Conservation (phyloP, 1,140 invertebrate genomes). For the Ganaspis sp. region DNA sequence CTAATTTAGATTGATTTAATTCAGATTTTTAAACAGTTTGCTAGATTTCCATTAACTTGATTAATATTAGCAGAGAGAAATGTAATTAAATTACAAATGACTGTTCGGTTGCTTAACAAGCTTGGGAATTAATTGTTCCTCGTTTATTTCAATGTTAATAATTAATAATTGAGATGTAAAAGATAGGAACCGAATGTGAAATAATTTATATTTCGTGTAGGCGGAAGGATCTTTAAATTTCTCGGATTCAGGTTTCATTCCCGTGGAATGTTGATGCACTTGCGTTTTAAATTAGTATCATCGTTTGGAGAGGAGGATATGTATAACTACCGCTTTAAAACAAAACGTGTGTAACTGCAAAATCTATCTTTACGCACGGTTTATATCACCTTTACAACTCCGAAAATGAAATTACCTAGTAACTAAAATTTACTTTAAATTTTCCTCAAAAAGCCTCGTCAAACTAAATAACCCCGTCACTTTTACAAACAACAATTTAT, state of each 20-base stretch:
- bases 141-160: neutral
- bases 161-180: neutral
- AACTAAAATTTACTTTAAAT: neutral
- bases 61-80: too few relatives aligned
- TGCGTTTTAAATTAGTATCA: conserved; percentile 31
- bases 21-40: too few relatives aligned
- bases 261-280: conserved; percentile 20
- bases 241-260: conserved; percentile 30
- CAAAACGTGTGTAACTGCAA: conserved; percentile 22
- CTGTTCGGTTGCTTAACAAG: neutral
- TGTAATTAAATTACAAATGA: too few relatives aligned
- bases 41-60: too few relatives aligned
- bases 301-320: conserved; percentile 10
- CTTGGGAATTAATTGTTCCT: neutral
- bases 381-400: conserved; percentile 10
- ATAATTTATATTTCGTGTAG: conserved; percentile 12
- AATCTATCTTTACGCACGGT: conserved; percentile 16
- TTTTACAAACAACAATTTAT: too few relatives aligned
- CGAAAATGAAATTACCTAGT: neutral
- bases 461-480: neutral
- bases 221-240: conserved; percentile 27
- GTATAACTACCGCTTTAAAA: conserved; percentile 27
- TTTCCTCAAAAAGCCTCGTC: neutral
- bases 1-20: too few relatives aligned
- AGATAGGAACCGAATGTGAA: neutral